These are phyloP conservation scores for Oriolus oriolus DNA, from an alignment of 2,113 vertebrate species.

Conservation along the genomic window DNA sequence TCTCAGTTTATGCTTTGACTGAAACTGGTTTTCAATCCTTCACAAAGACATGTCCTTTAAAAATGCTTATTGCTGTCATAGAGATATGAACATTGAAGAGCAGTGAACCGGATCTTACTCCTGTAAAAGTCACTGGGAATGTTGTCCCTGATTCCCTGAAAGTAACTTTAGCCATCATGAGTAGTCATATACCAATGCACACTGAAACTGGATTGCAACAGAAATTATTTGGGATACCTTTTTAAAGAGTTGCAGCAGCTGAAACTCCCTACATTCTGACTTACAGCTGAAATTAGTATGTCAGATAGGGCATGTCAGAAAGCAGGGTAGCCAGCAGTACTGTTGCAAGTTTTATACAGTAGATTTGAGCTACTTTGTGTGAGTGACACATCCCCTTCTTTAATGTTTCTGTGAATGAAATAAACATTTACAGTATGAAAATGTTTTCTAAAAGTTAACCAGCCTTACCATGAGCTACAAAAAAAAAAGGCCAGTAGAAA, in stretches of 20 bases:
- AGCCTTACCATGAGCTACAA: neutral
- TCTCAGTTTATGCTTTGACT: neutral
- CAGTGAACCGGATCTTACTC: neutral
- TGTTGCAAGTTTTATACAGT: neutral
- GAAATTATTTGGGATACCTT: neutral
- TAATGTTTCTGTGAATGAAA: neutral
- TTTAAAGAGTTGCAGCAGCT: neutral
- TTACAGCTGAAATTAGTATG: neutral
- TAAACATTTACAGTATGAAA: neutral
- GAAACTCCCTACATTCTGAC: neutral
- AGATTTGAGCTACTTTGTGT: neutral
- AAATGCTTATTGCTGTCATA: neutral
- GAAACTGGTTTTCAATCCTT: neutral
- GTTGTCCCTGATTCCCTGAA: neutral
- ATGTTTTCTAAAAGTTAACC: neutral
- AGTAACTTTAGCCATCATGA: neutral
- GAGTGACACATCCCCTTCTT: neutral
- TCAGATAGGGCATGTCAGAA: neutral
- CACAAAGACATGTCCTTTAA: neutral
- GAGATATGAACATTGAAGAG: neutral
- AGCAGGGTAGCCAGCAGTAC: rapidly evolving
- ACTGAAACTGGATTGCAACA: neutral
- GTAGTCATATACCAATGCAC: neutral
- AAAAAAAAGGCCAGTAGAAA: neutral
- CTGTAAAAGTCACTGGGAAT: neutral